These are phyloP conservation scores for Anseranas semipalmata DNA, from an alignment of 2,113 vertebrate genomes.

Conservation along the genomic window DNA sequence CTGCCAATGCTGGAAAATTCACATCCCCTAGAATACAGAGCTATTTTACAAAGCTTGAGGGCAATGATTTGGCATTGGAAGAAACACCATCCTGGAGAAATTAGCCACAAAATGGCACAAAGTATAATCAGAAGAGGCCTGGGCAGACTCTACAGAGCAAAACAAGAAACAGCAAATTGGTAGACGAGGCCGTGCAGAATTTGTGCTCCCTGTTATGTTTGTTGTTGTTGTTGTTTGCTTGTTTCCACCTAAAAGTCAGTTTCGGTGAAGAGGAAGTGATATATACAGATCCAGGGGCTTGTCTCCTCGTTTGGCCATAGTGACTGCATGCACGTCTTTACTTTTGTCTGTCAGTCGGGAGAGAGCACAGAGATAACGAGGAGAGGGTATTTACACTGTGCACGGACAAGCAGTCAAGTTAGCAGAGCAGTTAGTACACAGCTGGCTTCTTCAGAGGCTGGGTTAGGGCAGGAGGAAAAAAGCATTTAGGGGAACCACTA, in stretches of 20 bases:
- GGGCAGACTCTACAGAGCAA: neutral
- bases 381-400: neutral
- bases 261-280: neutral
- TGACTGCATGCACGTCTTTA: neutral
- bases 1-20: neutral
- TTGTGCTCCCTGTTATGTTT: neutral
- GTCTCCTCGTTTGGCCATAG: neutral
- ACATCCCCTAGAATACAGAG: neutral
- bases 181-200: neutral
- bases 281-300: neutral
- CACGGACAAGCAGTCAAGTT: neutral
- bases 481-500: neutral
- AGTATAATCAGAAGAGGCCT: neutral
- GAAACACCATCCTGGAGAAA: neutral
- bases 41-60: neutral
- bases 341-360: neutral
- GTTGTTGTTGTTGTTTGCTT: neutral
- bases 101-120: neutral
- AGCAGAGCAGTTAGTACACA: neutral
- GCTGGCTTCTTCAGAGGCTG: neutral
- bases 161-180: neutral
- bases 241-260: neutral
- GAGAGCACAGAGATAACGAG: neutral
- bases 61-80: neutral
- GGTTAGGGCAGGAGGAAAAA: neutral